phyloP scores from a whole-genome alignment of 2,797 vertebrate species.

The Phataginus tetradactyla region DNA sequence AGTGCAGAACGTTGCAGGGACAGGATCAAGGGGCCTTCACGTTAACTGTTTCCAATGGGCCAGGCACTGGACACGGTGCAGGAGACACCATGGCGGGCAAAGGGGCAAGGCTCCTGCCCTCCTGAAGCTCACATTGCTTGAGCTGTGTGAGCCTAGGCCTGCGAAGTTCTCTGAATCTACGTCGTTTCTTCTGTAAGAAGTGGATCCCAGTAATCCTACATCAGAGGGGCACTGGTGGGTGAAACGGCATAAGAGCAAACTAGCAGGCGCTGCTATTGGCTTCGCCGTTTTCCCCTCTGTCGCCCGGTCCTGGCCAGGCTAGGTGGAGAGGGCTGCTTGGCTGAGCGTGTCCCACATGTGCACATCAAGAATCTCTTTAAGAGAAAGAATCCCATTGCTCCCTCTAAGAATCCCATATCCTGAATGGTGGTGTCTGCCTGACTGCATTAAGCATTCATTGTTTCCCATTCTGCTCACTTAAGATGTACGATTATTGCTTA shows the following conservation, averaged over 20 bases:
- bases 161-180: neutral
- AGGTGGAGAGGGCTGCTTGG: neutral
- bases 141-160: neutral
- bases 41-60: neutral
- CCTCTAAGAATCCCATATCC: neutral
- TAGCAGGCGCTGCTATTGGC: fast-evolving
- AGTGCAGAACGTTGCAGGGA: neutral
- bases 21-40: neutral
- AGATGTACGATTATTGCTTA: neutral
- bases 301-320: fast-evolving
- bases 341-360: neutral
- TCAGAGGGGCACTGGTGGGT: neutral
- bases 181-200: neutral
- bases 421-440: neutral
- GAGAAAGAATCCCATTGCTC: neutral
- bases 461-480: neutral
- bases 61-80: neutral
- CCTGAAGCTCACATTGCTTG: too few species aligned
- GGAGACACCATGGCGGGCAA: neutral
- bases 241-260: neutral
- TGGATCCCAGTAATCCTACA: too few species aligned
- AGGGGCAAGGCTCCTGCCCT: neutral
- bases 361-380: neutral
- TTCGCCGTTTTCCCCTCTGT: fast-evolving
- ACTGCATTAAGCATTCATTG: neutral